Conservation (phyloP, 2,888 invertebrate species). For the Eupithecia dodoneata region DNA sequence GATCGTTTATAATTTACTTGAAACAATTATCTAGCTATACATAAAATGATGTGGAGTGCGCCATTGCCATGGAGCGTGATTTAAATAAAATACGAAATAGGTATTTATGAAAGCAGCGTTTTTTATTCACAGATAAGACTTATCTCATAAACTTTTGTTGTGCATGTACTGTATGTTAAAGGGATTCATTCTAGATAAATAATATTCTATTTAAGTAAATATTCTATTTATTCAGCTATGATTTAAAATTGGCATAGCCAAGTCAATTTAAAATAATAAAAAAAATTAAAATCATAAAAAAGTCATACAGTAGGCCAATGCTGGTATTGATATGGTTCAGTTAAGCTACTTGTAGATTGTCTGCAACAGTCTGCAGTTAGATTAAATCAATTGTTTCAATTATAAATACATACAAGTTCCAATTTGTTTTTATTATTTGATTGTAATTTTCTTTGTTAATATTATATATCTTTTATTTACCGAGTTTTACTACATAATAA, state of each 20-base stretch:
- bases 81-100: conserved; percentile 2
- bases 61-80: neutral
- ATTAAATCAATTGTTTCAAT: too few species aligned
- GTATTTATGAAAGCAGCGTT: neutral
- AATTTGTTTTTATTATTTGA: too few species aligned
- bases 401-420: too few species aligned
- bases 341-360: too few species aligned
- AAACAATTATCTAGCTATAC: neutral
- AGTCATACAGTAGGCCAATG: too few species aligned
- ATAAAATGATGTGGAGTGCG: neutral
- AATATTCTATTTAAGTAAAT: neutral
- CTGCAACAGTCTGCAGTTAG: too few species aligned
- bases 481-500: neutral
- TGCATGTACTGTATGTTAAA: neutral
- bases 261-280: neutral
- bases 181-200: neutral
- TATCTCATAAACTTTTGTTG: neutral
- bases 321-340: too few species aligned
- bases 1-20: too few species aligned
- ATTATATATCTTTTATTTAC: neutral
- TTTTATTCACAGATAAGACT: neutral
- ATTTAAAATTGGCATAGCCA: neutral
- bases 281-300: neutral
- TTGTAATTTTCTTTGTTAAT: too few species aligned
- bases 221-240: neutral